A percentile compares a stretch with the other conserved stretches of the same genome.
Conservation (phyloP, 2,888 invertebrate species). For the Melangyna quadrimaculata region DNA sequence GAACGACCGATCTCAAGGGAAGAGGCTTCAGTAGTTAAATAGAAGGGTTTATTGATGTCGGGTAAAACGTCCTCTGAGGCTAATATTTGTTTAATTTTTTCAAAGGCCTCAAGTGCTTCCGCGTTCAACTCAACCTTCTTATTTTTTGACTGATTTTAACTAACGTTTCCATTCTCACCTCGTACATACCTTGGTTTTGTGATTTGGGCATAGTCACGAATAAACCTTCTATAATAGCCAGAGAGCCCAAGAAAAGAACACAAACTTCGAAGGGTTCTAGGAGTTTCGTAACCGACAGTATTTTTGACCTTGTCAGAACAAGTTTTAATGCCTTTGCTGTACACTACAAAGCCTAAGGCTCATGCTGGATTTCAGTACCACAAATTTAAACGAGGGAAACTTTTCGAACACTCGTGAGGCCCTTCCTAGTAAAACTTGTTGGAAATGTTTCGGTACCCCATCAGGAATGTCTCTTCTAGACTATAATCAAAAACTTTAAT, state of each 20-base stretch:
- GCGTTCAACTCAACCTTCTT: constrained; percentile 35
- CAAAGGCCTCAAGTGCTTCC: constrained; percentile 53
- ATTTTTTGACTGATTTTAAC: constrained; percentile 59
- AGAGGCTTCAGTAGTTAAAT: constrained; percentile 11
- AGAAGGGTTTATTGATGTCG: not conserved
- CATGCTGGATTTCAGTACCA: too few relatives aligned
- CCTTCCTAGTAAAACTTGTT: too few relatives aligned
- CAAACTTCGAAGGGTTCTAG: constrained; percentile 3
- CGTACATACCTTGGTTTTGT: not conserved
- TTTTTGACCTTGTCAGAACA: not conserved
- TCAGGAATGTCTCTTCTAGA: too few relatives aligned
- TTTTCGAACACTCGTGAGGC: too few relatives aligned
- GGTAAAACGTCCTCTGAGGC: constrained; percentile 54
- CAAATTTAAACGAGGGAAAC: too few relatives aligned
- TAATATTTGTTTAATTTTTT: constrained; percentile 41
- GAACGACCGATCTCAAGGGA: constrained; percentile 27
- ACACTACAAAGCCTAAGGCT: not conserved
- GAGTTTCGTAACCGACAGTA: not conserved
- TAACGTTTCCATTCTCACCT: not conserved
- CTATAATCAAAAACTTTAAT: too few relatives aligned
- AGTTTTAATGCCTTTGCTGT: not conserved
- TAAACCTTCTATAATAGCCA: not conserved
- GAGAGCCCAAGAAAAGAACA: not conserved
- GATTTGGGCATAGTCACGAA: not conserved
- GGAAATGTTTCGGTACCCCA: too few relatives aligned